Evolutionary conservation across 2,888 invertebrate genomes (phyloP).

Genomic region (Micropterix aruncella): DNA sequence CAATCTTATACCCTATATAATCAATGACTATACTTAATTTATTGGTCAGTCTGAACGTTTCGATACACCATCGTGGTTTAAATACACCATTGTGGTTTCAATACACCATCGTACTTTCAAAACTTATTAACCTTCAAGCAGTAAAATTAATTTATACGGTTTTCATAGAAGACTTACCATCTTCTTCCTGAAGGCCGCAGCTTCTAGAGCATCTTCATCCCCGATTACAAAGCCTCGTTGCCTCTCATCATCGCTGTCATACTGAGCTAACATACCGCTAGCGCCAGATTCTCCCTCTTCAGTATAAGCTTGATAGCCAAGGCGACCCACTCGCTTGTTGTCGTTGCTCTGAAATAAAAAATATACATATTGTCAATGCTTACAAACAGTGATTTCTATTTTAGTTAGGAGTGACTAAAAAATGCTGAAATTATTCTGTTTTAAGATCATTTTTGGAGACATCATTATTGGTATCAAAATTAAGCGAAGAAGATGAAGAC

Average conservation of each 20-base stretch:
- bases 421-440: too few species aligned
- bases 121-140: slow-evolving; percentile 1
- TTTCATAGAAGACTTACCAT: slow-evolving; percentile 21
- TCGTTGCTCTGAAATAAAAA: slow-evolving; percentile 65
- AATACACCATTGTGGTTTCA: too few species aligned
- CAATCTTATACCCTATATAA: too few species aligned
- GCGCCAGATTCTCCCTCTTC: slow-evolving; percentile 57
- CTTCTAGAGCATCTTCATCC: slow-evolving; percentile 39
- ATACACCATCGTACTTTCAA: neutral
- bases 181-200: slow-evolving; percentile 32
- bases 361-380: too few species aligned
- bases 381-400: too few species aligned
- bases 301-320: slow-evolving; percentile 70
- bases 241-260: slow-evolving; percentile 77
- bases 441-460: too few species aligned
- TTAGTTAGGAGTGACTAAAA: too few species aligned
- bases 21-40: too few species aligned
- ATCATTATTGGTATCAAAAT: too few species aligned
- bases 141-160: too few species aligned
- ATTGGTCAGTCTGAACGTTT: too few species aligned
- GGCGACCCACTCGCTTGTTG: slow-evolving; percentile 68
- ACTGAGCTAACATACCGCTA: slow-evolving; percentile 70
- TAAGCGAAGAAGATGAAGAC: too few species aligned
- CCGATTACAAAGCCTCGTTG: slow-evolving; percentile 66
- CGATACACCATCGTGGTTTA: neutral